These are phyloP conservation scores for Hippocampus barbouri DNA, from an alignment of 2,113 vertebrate genomes.

Conservation along the genomic window DNA sequence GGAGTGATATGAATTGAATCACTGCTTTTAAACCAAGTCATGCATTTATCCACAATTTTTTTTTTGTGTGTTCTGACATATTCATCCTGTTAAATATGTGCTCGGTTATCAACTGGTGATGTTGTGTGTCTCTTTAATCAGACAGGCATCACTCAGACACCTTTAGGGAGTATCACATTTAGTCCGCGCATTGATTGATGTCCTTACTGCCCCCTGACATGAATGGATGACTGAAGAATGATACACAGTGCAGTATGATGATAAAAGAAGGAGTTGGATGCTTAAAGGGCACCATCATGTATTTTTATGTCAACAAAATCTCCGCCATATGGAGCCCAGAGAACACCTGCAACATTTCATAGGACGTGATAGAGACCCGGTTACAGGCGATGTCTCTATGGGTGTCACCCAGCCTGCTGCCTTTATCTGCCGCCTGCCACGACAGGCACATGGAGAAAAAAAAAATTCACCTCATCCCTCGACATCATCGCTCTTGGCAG, in stretches of 20 bases:
- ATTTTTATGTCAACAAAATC: not conserved
- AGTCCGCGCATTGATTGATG: conserved; percentile 6
- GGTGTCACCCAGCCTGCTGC: not conserved
- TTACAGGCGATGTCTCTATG: not conserved
- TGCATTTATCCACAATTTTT: too few relatives aligned
- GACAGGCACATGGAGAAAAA: conserved; percentile 36
- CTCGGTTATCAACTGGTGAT: too few relatives aligned
- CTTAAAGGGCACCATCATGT: not conserved
- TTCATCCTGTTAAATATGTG: too few relatives aligned
- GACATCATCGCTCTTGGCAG: conserved; percentile 14
- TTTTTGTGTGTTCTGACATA: too few relatives aligned
- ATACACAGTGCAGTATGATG: not conserved
- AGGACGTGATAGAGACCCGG: conserved; percentile 12
- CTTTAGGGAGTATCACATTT: conserved; percentile 9
- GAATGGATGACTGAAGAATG: not conserved
- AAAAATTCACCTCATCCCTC: conserved; percentile 20
- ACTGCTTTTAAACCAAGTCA: too few relatives aligned
- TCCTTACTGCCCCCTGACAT: not conserved
- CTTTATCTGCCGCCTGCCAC: conserved; percentile 12
- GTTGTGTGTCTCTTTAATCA: not conserved
- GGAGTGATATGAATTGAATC: too few relatives aligned
- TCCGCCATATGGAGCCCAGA: not conserved
- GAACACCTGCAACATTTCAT: not conserved
- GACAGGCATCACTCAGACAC: not conserved
- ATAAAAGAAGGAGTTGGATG: not conserved